These are phyloP conservation scores for Etheostoma cragini DNA, from an alignment of 2,113 vertebrate species.

Conservation along the genomic window DNA sequence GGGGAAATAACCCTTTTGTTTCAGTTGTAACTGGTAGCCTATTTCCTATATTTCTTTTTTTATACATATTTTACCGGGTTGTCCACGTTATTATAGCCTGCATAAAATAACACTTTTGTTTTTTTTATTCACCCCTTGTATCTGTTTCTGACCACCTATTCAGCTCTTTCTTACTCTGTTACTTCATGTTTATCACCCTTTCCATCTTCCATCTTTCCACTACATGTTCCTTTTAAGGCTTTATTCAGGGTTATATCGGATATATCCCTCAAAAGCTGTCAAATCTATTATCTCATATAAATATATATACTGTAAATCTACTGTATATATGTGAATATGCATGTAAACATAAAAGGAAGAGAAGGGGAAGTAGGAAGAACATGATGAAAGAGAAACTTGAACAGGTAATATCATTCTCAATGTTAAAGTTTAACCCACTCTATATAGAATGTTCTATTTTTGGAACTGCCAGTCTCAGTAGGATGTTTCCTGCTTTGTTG, in stretches of 20 bases:
- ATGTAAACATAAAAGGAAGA: background rate
- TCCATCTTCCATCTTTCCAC: background rate
- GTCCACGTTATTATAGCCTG: no score
- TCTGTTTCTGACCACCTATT: background rate
- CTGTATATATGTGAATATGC: background rate
- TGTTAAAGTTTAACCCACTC: constrained; percentile 23
- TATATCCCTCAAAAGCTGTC: background rate
- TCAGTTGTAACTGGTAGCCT: no score
- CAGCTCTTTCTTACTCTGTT: background rate
- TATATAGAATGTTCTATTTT: constrained; percentile 18
- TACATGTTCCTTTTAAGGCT: background rate
- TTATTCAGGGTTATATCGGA: constrained; percentile 2
- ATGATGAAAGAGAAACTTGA: background rate
- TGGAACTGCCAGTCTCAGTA: constrained; percentile 4
- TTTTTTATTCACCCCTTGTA: background rate
- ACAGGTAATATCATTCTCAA: constrained; percentile 4
- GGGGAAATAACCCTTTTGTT: no score
- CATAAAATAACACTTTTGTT: background rate
- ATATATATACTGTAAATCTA: background rate
- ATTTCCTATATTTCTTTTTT: no score
- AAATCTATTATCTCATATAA: background rate
- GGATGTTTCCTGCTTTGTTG: constrained; percentile 17
- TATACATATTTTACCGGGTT: no score
- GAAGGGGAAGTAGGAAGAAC: background rate
- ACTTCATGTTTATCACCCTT: background rate